Conservation (phyloP, 2,797 vertebrate genomes). For the Hippocampus kuda region DNA sequence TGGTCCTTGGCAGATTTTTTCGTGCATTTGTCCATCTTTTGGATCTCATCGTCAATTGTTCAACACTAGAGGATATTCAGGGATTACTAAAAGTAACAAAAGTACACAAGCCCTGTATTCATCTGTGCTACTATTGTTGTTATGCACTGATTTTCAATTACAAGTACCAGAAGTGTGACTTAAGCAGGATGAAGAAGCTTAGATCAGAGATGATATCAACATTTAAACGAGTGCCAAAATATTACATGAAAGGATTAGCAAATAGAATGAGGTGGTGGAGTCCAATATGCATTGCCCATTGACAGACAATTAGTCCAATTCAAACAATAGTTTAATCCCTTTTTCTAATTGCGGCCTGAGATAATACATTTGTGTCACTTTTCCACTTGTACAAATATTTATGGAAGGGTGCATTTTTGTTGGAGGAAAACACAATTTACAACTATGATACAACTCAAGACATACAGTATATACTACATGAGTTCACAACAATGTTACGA, state of each 20-base stretch:
- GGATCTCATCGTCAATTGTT: slow-evolving; percentile 10
- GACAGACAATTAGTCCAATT: too few species aligned
- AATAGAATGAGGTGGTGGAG: background rate
- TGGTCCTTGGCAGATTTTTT: slow-evolving; percentile 24
- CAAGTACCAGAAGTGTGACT: background rate
- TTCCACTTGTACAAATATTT: too few species aligned
- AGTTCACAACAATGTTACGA: too few species aligned
- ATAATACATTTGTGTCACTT: too few species aligned
- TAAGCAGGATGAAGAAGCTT: too few species aligned
- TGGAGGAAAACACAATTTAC: too few species aligned
- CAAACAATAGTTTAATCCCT: too few species aligned
- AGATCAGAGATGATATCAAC: background rate
- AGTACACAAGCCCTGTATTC: background rate
- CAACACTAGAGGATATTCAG: background rate
- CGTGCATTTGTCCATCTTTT: slow-evolving; percentile 20
- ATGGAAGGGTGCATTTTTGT: too few species aligned
- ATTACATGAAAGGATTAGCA: background rate
- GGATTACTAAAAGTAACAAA: slow-evolving; percentile 16
- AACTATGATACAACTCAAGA: too few species aligned
- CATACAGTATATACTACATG: too few species aligned
- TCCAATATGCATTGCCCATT: background rate
- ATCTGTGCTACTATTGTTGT: background rate
- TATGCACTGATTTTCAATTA: background rate
- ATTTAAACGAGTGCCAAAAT: background rate
- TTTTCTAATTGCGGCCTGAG: too few species aligned